These are phyloP conservation scores for Drosophila malerkotliana DNA, from an alignment of 1,140 invertebrate species.

Conservation along the genomic window DNA sequence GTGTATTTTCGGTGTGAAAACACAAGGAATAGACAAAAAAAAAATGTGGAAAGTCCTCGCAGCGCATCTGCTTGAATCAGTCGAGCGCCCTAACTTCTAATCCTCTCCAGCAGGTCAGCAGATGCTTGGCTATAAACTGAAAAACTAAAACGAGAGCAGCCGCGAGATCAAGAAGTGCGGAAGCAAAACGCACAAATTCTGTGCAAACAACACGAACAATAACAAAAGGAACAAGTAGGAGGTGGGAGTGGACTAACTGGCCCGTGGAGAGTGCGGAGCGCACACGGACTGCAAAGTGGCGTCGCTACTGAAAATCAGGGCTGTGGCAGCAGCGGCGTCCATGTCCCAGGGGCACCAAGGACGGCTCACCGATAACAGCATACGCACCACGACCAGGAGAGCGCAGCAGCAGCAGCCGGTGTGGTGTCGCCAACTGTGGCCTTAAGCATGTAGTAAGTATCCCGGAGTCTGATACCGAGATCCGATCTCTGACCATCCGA, in stretches of 20 bases:
- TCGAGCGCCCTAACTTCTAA: slow-evolving; percentile 4
- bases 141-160: slow-evolving; percentile 18
- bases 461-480: not conserved
- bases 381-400: slow-evolving; percentile 47
- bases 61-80: not conserved
- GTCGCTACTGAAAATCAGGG: slow-evolving; percentile 71
- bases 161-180: slow-evolving; percentile 5
- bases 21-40: slow-evolving; percentile 65
- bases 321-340: slow-evolving; percentile 80
- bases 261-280: slow-evolving; percentile 58
- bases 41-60: slow-evolving; percentile 30
- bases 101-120: slow-evolving; percentile 19
- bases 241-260: slow-evolving; percentile 52
- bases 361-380: slow-evolving; percentile 35
- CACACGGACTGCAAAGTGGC: slow-evolving; percentile 79
- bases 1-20: slow-evolving; percentile 70
- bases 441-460: slow-evolving; percentile 83
- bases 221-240: slow-evolving; percentile 36
- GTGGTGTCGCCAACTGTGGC: slow-evolving; percentile 80
- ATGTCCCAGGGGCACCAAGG: slow-evolving; percentile 61
- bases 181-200: slow-evolving; percentile 49
- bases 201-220: slow-evolving; percentile 60
- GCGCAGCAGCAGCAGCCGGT: slow-evolving; percentile 72
- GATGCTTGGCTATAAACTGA: slow-evolving; percentile 20
- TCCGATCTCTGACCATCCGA: not conserved